These are phyloP conservation scores for Microchrysa polita DNA, from an alignment of 2,888 invertebrate species.

Conservation along the genomic window DNA sequence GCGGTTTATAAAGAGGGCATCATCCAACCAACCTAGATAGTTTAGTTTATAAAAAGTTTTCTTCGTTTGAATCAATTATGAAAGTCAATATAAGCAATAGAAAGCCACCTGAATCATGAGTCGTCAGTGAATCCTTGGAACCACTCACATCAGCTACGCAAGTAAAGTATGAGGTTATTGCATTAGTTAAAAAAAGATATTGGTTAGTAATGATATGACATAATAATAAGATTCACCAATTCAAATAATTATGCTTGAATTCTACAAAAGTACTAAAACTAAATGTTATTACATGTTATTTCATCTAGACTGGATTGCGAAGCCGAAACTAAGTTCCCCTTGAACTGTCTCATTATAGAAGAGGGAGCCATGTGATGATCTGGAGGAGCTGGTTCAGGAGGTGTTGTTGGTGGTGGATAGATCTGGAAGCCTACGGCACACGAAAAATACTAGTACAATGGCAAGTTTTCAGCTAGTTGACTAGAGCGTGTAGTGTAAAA, in stretches of 20 bases:
- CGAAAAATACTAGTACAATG: conserved; percentile 33
- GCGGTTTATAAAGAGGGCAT: conserved; percentile 64
- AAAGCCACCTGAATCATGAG: conserved; percentile 78
- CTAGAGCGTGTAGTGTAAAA: conserved; percentile 19
- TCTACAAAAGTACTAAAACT: conserved; percentile 22
- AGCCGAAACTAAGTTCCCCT: conserved; percentile 66
- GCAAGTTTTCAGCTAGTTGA: conserved; percentile 5
- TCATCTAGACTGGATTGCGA: conserved; percentile 74
- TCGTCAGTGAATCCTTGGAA: conserved; percentile 82
- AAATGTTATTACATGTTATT: conserved; percentile 68
- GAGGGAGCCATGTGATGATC: conserved; percentile 75
- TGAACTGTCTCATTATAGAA: conserved; percentile 65
- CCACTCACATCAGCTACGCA: conserved; percentile 79
- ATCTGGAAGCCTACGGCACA: conserved; percentile 75
- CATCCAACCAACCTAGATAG: conserved; percentile 67
- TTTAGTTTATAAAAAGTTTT: background rate
- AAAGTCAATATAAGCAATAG: background rate
- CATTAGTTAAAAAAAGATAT: conserved; percentile 41
- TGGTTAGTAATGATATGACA: background rate
- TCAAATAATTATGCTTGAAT: background rate
- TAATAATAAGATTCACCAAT: background rate
- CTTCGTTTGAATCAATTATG: background rate
- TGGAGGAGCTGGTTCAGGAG: conserved; percentile 85
- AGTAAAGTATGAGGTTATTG: conserved; percentile 57
- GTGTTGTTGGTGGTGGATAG: conserved; percentile 84